Percentiles rank a stretch among this genome's conserved stretches.
Conservation (phyloP, 2,797 vertebrate species). For the Gila robusta region DNA sequence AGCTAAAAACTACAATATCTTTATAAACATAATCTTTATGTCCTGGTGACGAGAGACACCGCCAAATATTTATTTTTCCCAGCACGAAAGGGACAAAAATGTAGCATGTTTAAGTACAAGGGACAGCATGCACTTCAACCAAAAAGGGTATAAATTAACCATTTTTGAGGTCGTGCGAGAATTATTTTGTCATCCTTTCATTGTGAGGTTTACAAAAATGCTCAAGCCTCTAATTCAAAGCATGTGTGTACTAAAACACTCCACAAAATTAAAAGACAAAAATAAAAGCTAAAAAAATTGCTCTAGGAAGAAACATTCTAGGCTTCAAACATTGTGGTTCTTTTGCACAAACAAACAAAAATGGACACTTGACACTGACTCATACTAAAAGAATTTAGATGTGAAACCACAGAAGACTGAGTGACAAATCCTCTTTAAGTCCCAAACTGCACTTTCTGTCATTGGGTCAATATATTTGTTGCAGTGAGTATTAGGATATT, state of each 20-base stretch:
- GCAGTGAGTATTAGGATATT: background rate
- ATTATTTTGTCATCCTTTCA: background rate
- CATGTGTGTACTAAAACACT: conserved; percentile 17
- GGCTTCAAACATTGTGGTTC: conserved; percentile 2
- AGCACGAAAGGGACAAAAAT: background rate
- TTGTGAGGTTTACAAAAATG: conserved; percentile 25
- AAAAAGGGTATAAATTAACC: background rate
- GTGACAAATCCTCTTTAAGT: background rate
- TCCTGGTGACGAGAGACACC: background rate
- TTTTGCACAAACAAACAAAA: conserved; percentile 11
- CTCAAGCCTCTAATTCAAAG: conserved; percentile 19
- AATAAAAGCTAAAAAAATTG: background rate
- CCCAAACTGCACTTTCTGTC: background rate
- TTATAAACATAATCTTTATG: background rate
- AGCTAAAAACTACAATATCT: background rate
- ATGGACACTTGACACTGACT: background rate
- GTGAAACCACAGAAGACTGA: conserved; percentile 12
- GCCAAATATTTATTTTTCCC: conserved; percentile 9
- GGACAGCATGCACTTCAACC: background rate
- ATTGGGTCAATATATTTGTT: background rate
- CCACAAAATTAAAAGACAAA: conserved; percentile 12
- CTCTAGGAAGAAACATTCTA: background rate
- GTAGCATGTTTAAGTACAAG: background rate
- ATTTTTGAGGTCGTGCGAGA: background rate
- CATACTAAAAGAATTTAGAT: conserved; percentile 15